These are phyloP conservation scores for Paramormyrops kingsleyae DNA, from an alignment of 2,113 vertebrate genomes.

Conservation along the genomic window DNA sequence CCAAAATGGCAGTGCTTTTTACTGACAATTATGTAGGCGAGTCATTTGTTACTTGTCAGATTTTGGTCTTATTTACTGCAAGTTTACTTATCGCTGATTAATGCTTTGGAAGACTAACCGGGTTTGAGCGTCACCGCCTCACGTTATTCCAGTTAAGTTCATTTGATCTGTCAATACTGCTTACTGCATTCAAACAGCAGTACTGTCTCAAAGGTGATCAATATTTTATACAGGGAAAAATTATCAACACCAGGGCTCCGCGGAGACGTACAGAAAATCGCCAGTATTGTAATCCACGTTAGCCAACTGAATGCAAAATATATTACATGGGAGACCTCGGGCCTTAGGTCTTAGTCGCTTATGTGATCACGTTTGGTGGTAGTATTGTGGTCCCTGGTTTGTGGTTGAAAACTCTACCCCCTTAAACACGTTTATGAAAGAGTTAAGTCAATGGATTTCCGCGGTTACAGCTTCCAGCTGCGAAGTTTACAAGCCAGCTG, in stretches of 20 bases:
- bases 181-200: not conserved
- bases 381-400: not conserved
- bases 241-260: not conserved
- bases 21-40: not conserved
- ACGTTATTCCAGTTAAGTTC: not conserved
- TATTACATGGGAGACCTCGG: not conserved
- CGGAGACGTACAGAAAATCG: not conserved
- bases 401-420: not conserved
- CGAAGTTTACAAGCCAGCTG: not conserved
- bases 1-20: not conserved
- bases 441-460: not conserved
- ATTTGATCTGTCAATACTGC: not conserved
- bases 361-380: not conserved
- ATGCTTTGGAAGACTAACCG: not conserved
- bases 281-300: not conserved
- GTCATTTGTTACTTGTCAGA: not conserved
- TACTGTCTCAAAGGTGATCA: not conserved
- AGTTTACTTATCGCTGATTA: not conserved
- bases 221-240: not conserved
- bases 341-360: not conserved
- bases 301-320: not conserved
- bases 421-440: not conserved
- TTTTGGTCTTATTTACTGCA: not conserved
- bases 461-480: not conserved
- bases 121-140: not conserved